Conservation (phyloP, 2,113 vertebrate species). For the Myiopsitta monachus region DNA sequence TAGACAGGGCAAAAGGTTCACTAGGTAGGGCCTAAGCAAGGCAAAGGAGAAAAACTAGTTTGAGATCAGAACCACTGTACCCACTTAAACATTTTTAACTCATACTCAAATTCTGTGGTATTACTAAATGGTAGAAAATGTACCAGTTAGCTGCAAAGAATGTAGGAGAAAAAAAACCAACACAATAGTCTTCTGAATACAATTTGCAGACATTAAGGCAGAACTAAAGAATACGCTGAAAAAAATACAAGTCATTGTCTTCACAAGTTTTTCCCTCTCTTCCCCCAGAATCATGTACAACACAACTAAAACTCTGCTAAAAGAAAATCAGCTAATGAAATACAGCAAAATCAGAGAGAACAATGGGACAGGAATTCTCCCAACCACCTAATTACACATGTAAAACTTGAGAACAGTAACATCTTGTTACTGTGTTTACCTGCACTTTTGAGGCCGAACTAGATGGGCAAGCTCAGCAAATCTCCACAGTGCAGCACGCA, state of each 20-base stretch:
- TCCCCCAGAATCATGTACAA: background rate
- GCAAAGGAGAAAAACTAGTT: background rate
- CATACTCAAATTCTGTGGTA: background rate
- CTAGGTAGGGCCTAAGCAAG: conserved; percentile 85
- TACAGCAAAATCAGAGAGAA: background rate
- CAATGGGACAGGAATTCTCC: background rate
- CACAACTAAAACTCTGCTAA: background rate
- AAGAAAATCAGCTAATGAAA: background rate
- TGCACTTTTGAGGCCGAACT: conserved; percentile 97
- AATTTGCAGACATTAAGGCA: background rate
- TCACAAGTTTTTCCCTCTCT: background rate
- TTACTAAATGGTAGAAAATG: background rate
- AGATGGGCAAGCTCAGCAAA: conserved; percentile 97
- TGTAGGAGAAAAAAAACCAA: background rate
- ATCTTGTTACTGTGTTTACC: conserved; percentile 71
- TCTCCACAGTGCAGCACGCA: conserved; percentile 95
- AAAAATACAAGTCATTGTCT: background rate
- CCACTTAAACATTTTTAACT: background rate
- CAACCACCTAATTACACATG: background rate
- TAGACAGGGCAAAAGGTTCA: conserved; percentile 93
- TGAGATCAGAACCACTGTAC: background rate
- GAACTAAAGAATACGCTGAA: background rate
- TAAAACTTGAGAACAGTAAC: background rate
- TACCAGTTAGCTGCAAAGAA: background rate
- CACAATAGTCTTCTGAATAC: background rate